Conservation (phyloP, 2,113 vertebrate genomes). For the Lagopus leucura region DNA sequence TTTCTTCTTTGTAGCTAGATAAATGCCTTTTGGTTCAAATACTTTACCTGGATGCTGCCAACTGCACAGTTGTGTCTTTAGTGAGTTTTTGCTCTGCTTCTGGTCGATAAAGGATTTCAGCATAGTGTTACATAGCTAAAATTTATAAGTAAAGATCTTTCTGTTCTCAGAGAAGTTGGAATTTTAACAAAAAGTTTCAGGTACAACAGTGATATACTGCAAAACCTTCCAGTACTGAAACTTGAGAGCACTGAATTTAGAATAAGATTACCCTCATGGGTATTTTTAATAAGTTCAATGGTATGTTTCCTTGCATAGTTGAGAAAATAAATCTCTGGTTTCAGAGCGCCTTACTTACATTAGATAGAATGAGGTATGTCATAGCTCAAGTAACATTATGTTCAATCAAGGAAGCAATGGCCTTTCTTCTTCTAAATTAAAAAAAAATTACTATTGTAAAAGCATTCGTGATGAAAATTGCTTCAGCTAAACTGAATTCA, state of each 20-base stretch:
- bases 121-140: not conserved
- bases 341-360: not conserved
- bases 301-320: conserved; percentile 7
- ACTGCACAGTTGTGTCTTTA: not conserved
- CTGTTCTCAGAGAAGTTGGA: not conserved
- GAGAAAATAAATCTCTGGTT: conserved; percentile 43
- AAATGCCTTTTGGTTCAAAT: not conserved
- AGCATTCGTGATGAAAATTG: not conserved
- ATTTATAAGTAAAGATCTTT: conserved; percentile 2
- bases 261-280: not conserved
- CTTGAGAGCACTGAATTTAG: not conserved
- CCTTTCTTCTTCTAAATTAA: not conserved
- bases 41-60: not conserved
- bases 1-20: not conserved
- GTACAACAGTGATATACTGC: not conserved
- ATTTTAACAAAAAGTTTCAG: conserved; percentile 16
- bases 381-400: not conserved
- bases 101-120: not conserved
- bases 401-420: conserved; percentile 3
- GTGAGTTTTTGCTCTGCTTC: not conserved
- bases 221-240: conserved; percentile 1
- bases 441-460: not conserved
- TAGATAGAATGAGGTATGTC: conserved; percentile 15
- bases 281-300: conserved; percentile 58
- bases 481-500: not conserved